Conservation (phyloP, 1,140 invertebrate genomes). For the Dufourea novaeangliae region DNA sequence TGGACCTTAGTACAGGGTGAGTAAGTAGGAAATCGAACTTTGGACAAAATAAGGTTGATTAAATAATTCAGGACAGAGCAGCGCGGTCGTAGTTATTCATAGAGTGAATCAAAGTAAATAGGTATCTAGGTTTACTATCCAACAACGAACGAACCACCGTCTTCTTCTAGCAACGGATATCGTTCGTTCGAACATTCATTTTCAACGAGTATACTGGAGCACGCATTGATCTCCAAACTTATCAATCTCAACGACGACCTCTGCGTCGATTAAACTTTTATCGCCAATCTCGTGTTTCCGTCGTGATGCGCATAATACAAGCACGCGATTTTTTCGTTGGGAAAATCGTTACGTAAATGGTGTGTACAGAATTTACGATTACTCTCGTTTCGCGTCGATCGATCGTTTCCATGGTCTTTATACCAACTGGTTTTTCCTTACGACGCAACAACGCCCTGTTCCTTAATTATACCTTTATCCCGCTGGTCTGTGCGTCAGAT, state of each 20-base stretch:
- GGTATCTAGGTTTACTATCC: no score
- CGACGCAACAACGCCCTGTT: background rate
- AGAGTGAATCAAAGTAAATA: no score
- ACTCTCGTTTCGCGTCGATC: background rate
- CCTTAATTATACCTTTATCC: constrained; percentile 54
- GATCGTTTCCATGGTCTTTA: background rate
- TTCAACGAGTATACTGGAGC: background rate
- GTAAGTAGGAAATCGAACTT: no score
- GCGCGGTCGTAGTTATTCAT: no score
- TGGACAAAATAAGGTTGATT: no score
- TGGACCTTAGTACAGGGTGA: no score
- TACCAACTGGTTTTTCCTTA: constrained; percentile 8
- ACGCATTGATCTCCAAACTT: background rate
- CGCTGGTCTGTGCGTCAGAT: constrained; percentile 3
- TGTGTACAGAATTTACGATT: background rate
- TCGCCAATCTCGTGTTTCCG: background rate
- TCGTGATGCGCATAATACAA: background rate
- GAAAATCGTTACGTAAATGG: background rate
- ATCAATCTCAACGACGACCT: background rate
- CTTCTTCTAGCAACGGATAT: no score
- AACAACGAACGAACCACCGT: no score
- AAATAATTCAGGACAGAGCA: no score
- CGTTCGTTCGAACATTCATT: background rate
- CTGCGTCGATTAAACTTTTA: background rate
- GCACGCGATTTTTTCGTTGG: background rate